A percentile compares a stretch with the other conserved stretches of the same genome.
Conservation (phyloP, 2,113 vertebrate species). For the Gavialis gangeticus region DNA sequence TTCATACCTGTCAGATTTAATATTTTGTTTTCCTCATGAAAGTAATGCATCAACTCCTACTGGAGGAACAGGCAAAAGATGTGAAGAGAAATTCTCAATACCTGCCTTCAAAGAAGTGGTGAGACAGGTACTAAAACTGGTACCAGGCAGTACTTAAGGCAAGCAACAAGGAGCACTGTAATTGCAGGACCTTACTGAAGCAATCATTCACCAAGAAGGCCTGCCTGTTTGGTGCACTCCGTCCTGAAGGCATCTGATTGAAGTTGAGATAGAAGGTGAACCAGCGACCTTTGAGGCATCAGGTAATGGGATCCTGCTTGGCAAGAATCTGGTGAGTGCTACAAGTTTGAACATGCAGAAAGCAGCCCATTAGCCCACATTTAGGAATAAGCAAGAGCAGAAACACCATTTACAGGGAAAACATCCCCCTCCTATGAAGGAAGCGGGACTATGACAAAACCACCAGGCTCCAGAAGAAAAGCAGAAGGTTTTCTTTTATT, state of each 20-base stretch:
- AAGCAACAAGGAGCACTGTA: conserved; percentile 22
- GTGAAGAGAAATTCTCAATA: conserved; percentile 1
- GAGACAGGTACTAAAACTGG: background rate
- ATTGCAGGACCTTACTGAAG: background rate
- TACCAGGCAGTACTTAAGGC: background rate
- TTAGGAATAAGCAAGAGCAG: conserved; percentile 20
- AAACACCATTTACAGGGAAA: background rate
- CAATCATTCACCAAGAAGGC: accelerated
- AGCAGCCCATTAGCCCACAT: conserved; percentile 1
- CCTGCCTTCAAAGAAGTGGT: background rate
- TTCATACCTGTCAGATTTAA: background rate
- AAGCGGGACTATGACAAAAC: background rate
- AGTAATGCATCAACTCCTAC: background rate
- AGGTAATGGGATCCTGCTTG: conserved; percentile 19
- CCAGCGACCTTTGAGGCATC: conserved; percentile 52
- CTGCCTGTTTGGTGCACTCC: accelerated
- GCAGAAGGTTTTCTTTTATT: background rate
- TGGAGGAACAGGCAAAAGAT: background rate
- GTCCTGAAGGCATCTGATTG: conserved; percentile 6
- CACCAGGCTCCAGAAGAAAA: background rate
- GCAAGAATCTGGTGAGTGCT: conserved; percentile 46
- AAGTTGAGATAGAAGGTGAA: conserved; percentile 21
- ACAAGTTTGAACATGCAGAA: conserved; percentile 42
- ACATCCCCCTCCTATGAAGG: background rate
- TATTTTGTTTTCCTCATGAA: background rate